Base-by-base conservation (phyloP, 2,797 vertebrate genomes). In the Enteromius argenteus region DNA sequence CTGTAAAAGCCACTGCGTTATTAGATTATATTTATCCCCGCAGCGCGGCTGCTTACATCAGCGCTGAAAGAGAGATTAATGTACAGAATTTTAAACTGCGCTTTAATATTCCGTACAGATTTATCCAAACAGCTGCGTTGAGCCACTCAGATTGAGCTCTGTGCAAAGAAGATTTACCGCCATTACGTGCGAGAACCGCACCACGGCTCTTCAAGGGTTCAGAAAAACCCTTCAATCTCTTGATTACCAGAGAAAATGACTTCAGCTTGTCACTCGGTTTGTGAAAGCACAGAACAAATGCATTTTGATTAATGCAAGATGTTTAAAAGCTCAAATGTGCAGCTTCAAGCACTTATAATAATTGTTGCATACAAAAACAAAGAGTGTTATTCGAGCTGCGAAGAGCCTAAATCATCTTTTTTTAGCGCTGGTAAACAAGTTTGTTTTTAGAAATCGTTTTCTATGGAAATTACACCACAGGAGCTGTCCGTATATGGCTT, bases 21-120 rank as follows among this genome's bases (percentile, higher is more conserved):
- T 88, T 86, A 88, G 81, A 85, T 88, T 84, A 84, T 56, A 84
- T 86, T 86, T 84, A 88, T 89, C 87, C 85, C 83, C 60, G 35
- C 46, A 73, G 80, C 75, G 44, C 84, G 27, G 76, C 83, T 84
- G 80, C 68, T 84, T 84, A 84, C 69, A 86, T 85, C 74, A 87
- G 73, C 21, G 53, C 62, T 84, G 87, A 85, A 87, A 87, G 75
- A 79, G 58, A 82, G 84, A 88, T 88, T 87, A 87, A 86, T 87
- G 74, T 51, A 51, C 83, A 79, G 80, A 82, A 67, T 82, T 73
- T 67, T 62, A 78, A 84, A 82, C 81, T 80, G 58, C 6, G 62
- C 81, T 86, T 86, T 83, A 86, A 72, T 86, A 84, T 76, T 73
- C 62, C 21, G 32, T 37, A 21, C 60, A 79, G 81, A 62, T 86